These are phyloP conservation scores for Nymphalis urticae DNA, from an alignment of 2,888 invertebrate genomes.

Conservation along the genomic window DNA sequence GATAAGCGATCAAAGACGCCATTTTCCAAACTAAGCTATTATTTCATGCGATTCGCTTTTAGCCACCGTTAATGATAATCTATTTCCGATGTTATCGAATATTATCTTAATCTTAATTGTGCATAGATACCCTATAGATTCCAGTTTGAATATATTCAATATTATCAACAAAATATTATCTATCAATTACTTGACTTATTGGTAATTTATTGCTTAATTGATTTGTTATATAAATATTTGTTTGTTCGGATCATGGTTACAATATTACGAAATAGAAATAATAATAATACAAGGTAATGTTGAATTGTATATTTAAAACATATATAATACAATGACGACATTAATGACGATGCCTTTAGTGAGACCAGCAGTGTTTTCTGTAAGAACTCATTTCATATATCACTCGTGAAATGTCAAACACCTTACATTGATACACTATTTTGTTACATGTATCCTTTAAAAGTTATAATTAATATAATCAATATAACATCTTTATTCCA, in stretches of 20 bases:
- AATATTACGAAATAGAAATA: neutral
- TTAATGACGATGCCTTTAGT: too few relatives aligned
- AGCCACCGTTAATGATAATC: slow-evolving; percentile 13
- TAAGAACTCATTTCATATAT: too few relatives aligned
- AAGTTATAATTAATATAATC: too few relatives aligned
- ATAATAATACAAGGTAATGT: too few relatives aligned
- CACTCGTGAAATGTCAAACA: too few relatives aligned
- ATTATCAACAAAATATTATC: neutral
- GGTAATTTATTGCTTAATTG: neutral
- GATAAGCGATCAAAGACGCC: slow-evolving; percentile 52
- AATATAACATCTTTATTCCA: too few relatives aligned
- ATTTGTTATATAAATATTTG: neutral
- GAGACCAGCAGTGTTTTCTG: too few relatives aligned
- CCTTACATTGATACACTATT: too few relatives aligned
- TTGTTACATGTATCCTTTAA: too few relatives aligned
- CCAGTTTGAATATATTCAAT: neutral
- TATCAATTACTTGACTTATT: neutral
- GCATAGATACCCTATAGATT: neutral
- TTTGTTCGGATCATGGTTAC: too few relatives aligned
- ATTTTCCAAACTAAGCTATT: slow-evolving; percentile 47
- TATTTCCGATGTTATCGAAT: slow-evolving; percentile 10
- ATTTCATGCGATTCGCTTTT: slow-evolving; percentile 26
- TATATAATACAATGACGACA: too few relatives aligned
- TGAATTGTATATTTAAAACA: too few relatives aligned
- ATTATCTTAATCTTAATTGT: slow-evolving; percentile 34